phyloP scores from a whole-genome alignment of 1,140 invertebrate genomes.

The Eurosta solidaginis region DNA sequence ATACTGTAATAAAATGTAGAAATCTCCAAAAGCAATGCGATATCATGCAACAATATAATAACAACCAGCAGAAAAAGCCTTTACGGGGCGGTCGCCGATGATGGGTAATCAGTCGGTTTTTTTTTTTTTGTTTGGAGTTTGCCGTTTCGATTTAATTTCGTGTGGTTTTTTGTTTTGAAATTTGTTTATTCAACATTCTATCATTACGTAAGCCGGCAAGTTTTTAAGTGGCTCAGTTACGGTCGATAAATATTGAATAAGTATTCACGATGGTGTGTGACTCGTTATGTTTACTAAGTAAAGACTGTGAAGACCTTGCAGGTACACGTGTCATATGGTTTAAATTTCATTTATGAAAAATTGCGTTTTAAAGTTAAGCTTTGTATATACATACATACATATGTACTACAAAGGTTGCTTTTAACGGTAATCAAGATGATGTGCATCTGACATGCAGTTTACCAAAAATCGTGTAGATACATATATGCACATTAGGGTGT shows the following conservation, averaged over 20 bases:
- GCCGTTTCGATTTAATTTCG: background rate
- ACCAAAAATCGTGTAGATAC: too few relatives aligned
- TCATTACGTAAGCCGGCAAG: slow-evolving; percentile 3
- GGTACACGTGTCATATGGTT: background rate
- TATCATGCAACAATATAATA: too few relatives aligned
- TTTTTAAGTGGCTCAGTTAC: background rate
- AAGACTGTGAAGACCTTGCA: background rate
- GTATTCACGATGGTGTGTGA: background rate
- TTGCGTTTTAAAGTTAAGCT: too few relatives aligned
- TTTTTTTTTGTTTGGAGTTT: background rate
- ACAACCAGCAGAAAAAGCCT: background rate
- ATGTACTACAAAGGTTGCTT: too few relatives aligned
- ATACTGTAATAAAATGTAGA: too few relatives aligned
- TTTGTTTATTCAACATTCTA: background rate
- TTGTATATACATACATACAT: too few relatives aligned
- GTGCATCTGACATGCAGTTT: too few relatives aligned
- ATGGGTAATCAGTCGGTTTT: slow-evolving; percentile 5
- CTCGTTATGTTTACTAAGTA: background rate
- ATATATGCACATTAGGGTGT: too few relatives aligned
- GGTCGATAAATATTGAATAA: background rate
- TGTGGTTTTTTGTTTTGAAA: background rate
- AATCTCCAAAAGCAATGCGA: too few relatives aligned
- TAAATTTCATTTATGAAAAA: background rate
- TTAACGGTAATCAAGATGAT: too few relatives aligned
- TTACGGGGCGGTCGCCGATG: background rate